Percentiles rank a stretch among this genome's conserved stretches.
Conservation (phyloP, 2,888 invertebrate species). For the Coenonympha arcania region DNA sequence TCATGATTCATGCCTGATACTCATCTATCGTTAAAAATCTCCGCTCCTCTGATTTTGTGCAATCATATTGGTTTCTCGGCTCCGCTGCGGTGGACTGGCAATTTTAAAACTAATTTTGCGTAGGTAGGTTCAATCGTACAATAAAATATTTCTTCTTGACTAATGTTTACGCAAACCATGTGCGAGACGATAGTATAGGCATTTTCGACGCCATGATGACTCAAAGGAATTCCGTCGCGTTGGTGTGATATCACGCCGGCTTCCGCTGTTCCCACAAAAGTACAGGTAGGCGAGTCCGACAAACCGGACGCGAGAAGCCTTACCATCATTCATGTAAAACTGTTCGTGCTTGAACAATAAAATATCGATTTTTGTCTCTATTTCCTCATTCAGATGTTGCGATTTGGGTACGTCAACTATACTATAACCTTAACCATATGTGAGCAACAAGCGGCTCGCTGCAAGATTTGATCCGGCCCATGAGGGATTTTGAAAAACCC, state of each 20-base stretch:
- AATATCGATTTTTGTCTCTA: background rate
- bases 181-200: background rate
- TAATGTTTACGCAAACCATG: background rate
- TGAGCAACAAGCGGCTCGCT: no score
- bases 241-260: slow-evolving; percentile 49
- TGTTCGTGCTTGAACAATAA: background rate
- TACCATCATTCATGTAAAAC: slow-evolving; percentile 31
- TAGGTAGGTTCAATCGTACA: no score
- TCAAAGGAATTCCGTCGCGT: slow-evolving; percentile 45
- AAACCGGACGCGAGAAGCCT: slow-evolving; percentile 53
- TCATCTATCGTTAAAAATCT: no score
- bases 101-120: no score
- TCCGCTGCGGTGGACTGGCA: no score
- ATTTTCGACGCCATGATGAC: slow-evolving; percentile 32
- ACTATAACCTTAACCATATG: no score
- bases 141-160: background rate
- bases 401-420: background rate
- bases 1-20: no score
- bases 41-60: no score
- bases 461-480: no score
- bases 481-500: no score
- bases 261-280: slow-evolving; percentile 56
- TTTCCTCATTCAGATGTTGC: no score
- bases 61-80: no score
- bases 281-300: slow-evolving; percentile 39